Percentiles rank a stretch among this genome's conserved stretches.
Conservation (phyloP, 2,113 vertebrate genomes). For the Dermatemys mawii region DNA sequence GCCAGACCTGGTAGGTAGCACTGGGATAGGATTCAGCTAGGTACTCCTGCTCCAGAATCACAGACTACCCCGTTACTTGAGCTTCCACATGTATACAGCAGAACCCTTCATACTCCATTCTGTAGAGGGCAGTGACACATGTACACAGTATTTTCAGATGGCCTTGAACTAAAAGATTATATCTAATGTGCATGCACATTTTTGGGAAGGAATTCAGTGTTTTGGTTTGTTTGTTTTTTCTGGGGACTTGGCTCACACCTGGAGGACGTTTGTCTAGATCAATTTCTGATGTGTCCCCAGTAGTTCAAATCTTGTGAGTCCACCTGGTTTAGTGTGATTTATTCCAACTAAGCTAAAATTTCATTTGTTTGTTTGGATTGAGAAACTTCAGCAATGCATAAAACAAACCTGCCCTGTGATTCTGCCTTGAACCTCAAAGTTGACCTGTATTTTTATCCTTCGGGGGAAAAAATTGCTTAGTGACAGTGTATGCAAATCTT, state of each 20-base stretch:
- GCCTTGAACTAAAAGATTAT: neutral
- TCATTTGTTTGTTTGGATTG: neutral
- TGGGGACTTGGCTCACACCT: neutral
- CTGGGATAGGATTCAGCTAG: too few relatives aligned
- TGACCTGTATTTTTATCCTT: constrained; percentile 32
- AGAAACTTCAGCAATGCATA: neutral
- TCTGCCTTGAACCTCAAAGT: neutral
- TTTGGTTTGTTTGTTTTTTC: neutral
- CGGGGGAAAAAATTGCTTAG: constrained; percentile 42
- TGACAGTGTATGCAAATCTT: neutral
- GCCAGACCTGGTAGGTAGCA: too few relatives aligned
- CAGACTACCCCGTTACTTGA: neutral
- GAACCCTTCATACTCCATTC: neutral
- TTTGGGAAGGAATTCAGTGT: neutral
- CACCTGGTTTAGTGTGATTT: neutral
- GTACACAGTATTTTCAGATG: neutral
- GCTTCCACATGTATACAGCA: neutral
- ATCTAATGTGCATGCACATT: neutral
- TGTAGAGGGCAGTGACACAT: neutral
- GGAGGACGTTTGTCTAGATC: neutral
- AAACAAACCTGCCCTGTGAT: neutral
- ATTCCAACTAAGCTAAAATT: neutral
- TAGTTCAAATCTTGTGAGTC: neutral
- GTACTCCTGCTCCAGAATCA: neutral
- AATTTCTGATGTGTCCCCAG: neutral